These are phyloP conservation scores for Ips nitidus DNA, from an alignment of 1,140 invertebrate genomes.

Conservation along the genomic window DNA sequence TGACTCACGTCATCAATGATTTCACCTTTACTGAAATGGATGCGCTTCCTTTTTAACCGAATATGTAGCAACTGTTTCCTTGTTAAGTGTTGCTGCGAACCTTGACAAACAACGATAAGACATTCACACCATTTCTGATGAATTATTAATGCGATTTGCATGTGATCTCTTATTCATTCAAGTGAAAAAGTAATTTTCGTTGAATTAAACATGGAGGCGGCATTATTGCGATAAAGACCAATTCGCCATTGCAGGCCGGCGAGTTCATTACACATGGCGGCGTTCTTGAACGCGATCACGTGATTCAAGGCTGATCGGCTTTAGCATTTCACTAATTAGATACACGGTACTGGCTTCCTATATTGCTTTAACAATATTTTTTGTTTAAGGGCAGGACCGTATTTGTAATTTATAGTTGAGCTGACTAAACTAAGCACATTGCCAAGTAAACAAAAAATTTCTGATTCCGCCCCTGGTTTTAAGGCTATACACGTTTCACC, in stretches of 20 bases:
- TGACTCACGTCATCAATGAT: too few relatives aligned
- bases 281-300: slow-evolving; percentile 1
- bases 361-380: background rate
- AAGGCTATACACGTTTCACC: background rate
- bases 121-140: background rate
- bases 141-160: background rate
- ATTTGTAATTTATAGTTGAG: background rate
- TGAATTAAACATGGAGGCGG: background rate
- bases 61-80: too few relatives aligned
- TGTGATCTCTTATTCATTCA: too few relatives aligned
- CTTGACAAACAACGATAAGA: background rate
- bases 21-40: too few relatives aligned
- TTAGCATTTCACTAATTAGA: background rate
- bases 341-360: background rate
- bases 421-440: background rate
- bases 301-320: slow-evolving; percentile 11
- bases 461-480: slow-evolving; percentile 3
- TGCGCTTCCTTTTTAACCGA: too few relatives aligned
- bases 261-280: background rate
- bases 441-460: background rate
- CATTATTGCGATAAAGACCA: background rate
- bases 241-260: background rate
- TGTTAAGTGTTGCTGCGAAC: too few relatives aligned
- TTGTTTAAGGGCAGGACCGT: background rate
- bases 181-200: too few relatives aligned